phyloP scores from a whole-genome alignment of 2,113 vertebrate genomes.

The Podiceps cristatus region DNA sequence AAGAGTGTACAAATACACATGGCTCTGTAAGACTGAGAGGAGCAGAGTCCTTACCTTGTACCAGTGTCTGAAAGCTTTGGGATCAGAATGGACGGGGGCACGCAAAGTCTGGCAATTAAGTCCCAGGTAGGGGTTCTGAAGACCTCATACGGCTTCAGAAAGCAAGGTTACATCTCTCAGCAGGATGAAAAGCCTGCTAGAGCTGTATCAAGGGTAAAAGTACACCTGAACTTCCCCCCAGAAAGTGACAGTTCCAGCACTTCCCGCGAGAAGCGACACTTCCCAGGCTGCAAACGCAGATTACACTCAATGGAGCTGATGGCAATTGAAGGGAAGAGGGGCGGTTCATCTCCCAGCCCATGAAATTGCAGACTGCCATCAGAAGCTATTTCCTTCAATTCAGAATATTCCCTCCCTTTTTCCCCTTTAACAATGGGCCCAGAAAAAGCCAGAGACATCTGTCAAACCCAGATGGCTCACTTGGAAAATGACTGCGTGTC shows the following conservation, averaged over 20 bases:
- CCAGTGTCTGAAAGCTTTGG: neutral
- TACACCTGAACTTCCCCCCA: neutral
- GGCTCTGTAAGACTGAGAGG: neutral
- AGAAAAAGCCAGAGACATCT: constrained; percentile 70
- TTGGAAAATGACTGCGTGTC: constrained; percentile 10
- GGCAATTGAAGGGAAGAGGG: constrained; percentile 52
- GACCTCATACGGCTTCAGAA: neutral
- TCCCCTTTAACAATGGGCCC: constrained; percentile 59
- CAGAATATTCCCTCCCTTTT: constrained; percentile 57
- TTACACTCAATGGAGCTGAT: constrained; percentile 52
- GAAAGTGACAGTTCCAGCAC: neutral
- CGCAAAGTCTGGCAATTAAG: neutral
- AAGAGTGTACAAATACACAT: neutral
- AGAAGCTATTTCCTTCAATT: constrained; percentile 72
- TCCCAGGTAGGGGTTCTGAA: neutral
- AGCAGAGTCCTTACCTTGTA: neutral
- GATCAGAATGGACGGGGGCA: neutral
- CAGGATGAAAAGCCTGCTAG: neutral
- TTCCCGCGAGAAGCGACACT: neutral
- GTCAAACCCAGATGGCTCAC: constrained; percentile 73
- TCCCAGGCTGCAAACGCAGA: neutral
- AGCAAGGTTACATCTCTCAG: neutral
- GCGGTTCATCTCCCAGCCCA: constrained; percentile 51
- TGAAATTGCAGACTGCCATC: constrained; percentile 64
- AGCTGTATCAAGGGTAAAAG: neutral